phyloP scores from a whole-genome alignment of 2,113 vertebrate genomes.

The Xenopus laevis region DNA sequence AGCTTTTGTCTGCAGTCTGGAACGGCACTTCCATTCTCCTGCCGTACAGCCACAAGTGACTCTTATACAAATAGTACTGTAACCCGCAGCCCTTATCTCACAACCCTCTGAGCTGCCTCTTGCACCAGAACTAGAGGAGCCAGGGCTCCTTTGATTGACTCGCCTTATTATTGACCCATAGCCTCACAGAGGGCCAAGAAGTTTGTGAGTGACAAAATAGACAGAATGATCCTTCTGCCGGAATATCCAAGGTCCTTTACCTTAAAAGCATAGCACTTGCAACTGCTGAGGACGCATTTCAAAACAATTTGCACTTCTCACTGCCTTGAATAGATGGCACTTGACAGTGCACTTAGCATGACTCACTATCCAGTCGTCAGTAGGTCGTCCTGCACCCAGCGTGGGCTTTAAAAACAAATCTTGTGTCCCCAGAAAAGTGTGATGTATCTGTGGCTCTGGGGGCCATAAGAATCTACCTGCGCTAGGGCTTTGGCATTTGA shows the following conservation, averaged over 20 bases:
- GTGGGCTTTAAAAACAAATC: too few relatives aligned
- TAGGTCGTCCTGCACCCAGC: too few relatives aligned
- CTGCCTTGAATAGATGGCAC: constrained; percentile 86
- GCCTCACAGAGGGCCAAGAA: not conserved
- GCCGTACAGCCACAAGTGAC: not conserved
- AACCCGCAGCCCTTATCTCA: not conserved
- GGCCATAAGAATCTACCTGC: too few relatives aligned
- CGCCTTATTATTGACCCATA: not conserved
- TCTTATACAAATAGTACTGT: not conserved
- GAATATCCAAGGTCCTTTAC: constrained; percentile 47
- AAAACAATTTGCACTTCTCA: constrained; percentile 90
- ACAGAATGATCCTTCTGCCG: not conserved
- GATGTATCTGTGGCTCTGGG: too few relatives aligned
- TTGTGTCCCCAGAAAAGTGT: too few relatives aligned
- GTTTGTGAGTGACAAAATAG: not conserved
- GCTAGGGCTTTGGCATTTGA: not conserved
- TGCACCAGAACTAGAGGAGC: not conserved
- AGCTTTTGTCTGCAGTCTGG: not conserved
- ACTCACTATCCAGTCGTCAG: too few relatives aligned
- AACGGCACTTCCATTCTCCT: not conserved
- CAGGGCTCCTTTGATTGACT: not conserved
- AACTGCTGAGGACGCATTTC: constrained; percentile 81
- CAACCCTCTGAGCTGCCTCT: too few relatives aligned
- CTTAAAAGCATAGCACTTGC: constrained; percentile 78
- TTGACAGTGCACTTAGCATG: constrained; percentile 65